These are phyloP conservation scores for Pseudonaja textilis DNA, from an alignment of 2,113 vertebrate species.

Conservation along the genomic window DNA sequence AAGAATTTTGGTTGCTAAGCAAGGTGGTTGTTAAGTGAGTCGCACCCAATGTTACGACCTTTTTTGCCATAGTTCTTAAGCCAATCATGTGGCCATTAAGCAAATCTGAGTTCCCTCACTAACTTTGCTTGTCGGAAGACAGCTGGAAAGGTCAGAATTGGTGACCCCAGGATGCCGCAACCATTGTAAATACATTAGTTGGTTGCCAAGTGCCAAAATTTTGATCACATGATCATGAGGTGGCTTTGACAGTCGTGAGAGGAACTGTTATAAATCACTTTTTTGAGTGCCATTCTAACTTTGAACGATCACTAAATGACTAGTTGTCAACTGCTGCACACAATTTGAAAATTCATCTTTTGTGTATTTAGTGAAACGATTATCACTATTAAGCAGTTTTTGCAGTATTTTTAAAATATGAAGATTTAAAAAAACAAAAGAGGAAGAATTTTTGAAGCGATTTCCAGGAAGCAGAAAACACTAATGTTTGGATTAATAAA, in stretches of 20 bases:
- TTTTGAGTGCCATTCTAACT: not conserved
- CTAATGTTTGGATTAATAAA: not conserved
- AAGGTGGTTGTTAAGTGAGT: not conserved
- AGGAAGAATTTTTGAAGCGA: not conserved
- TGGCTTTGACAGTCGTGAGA: not conserved
- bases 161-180: not conserved
- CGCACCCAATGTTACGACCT: not conserved
- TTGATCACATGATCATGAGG: not conserved
- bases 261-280: not conserved
- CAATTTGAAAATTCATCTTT: not conserved
- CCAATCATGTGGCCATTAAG: not conserved
- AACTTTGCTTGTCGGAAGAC: not conserved
- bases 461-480: not conserved
- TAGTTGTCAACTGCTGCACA: not conserved
- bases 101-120: not conserved
- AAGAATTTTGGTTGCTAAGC: not conserved
- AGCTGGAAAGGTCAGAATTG: not conserved
- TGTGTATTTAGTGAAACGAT: not conserved
- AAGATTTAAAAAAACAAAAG: slow-evolving; percentile 6
- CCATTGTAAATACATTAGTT: not conserved
- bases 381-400: not conserved
- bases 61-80: not conserved
- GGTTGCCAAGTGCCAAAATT: not conserved
- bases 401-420: not conserved
- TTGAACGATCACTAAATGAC: not conserved